Conservation (phyloP, 2,888 invertebrate genomes). For the Drosophila mettleri region DNA sequence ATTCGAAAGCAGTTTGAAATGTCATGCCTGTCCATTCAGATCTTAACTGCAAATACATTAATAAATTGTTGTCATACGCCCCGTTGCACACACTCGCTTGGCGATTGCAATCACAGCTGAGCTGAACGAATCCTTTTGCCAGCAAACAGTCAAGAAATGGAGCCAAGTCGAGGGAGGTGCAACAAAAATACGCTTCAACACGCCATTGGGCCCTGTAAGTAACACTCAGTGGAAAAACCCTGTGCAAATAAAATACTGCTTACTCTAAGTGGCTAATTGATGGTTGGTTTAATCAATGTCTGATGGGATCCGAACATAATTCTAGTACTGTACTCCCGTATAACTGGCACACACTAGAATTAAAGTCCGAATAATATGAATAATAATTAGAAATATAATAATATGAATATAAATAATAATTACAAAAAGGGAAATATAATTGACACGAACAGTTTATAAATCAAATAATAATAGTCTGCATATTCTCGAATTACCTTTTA, state of each 20-base stretch:
- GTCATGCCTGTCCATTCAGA: conserved; percentile 50
- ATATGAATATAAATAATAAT: neutral
- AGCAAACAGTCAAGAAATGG: conserved; percentile 52
- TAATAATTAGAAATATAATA: neutral
- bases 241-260: neutral
- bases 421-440: neutral
- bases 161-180: conserved; percentile 26
- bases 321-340: neutral
- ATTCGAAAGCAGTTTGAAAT: conserved; percentile 25
- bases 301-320: neutral
- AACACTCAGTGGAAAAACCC: neutral
- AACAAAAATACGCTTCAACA: conserved; percentile 85
- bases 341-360: neutral
- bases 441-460: too few species aligned
- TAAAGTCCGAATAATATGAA: neutral
- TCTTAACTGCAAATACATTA: conserved; percentile 48
- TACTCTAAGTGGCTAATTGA: conserved; percentile 6
- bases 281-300: neutral
- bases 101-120: conserved; percentile 31
- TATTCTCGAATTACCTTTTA: neutral
- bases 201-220: conserved; percentile 85
- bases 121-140: conserved; percentile 3
- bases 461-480: neutral
- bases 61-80: conserved; percentile 38
- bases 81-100: conserved; percentile 17